Base-by-base conservation (phyloP, 2,113 vertebrate species). In the Corvus hawaiiensis region DNA sequence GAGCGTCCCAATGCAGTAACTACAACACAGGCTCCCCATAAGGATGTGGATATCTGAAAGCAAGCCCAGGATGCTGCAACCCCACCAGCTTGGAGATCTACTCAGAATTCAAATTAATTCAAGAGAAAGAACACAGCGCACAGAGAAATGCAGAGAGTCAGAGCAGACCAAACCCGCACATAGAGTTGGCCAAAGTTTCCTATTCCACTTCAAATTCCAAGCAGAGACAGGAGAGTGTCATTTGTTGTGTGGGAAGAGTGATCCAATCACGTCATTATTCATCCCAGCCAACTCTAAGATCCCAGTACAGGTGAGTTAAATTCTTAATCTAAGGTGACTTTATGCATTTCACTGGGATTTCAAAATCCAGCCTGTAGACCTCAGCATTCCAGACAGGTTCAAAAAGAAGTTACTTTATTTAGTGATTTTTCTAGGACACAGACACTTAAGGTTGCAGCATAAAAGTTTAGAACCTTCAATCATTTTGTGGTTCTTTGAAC, bases 271-370 rank as follows among this genome's bases (percentile, higher is more conserved):
- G 7, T 91, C 69, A 79, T 51, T 32, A 35, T 48, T 72, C 78
- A 76, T 63, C 71, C 71, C 62, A 33, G 48, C 56, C 27, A 71
- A 64, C 48, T 52, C 44, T 11, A 71, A 28, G 4, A 32, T 58
- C 6, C 0, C 44, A 66, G 41, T 19, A 44, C 46, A 91, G 82
- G 78, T 66, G 62, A 91, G 19, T 61, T 87, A 21, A 89, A 81
- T 37, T 87, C 74, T 78, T 91, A 59, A 94, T 90, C 78, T 54
- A 69, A 85, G 14, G 49, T 85, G 78, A 90, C 74, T 93, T 82
- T 2, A 49, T 55, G 44, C 61, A 41, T 87, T 78, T 90, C 88
- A 55, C 37, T 55, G 68, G 69, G 88, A 93, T 73, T 94, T 93
- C 75, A 74, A 43, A 84, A 73, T 37, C 71, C 59, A 90, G 59